phyloP scores from a whole-genome alignment of 2,113 vertebrate genomes.

The Gymnobelideus leadbeateri region DNA sequence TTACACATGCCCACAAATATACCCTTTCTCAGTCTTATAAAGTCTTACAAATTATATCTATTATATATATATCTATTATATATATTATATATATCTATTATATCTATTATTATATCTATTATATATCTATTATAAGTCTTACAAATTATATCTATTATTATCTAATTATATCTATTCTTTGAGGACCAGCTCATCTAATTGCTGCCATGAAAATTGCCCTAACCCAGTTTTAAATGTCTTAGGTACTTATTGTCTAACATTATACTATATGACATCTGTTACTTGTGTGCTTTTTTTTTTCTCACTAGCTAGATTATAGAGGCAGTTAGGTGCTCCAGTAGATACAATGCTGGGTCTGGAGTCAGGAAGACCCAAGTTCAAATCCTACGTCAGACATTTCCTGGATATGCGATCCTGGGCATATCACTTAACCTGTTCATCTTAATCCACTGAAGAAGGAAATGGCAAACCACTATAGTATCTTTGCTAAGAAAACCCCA shows the following conservation, averaged over 20 bases:
- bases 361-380: not conserved
- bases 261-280: not conserved
- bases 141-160: conserved; percentile 1
- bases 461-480: not conserved
- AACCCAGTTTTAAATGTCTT: not conserved
- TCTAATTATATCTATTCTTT: too few species aligned
- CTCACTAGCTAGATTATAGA: not conserved
- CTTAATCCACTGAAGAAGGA: not conserved
- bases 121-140: not conserved
- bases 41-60: conserved; percentile 17
- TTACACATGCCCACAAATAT: not conserved
- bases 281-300: not conserved
- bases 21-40: not conserved
- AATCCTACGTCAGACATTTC: not conserved
- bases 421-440: not conserved
- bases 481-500: not conserved
- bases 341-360: not conserved
- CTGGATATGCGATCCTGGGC: not conserved
- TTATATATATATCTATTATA: too few species aligned
- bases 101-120: not conserved
- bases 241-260: not conserved
- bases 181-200: not conserved
- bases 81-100: too few species aligned
- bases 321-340: not conserved
- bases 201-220: not conserved